Base-by-base conservation (phyloP, 2,113 vertebrate species). In the Cromileptes altivelis region DNA sequence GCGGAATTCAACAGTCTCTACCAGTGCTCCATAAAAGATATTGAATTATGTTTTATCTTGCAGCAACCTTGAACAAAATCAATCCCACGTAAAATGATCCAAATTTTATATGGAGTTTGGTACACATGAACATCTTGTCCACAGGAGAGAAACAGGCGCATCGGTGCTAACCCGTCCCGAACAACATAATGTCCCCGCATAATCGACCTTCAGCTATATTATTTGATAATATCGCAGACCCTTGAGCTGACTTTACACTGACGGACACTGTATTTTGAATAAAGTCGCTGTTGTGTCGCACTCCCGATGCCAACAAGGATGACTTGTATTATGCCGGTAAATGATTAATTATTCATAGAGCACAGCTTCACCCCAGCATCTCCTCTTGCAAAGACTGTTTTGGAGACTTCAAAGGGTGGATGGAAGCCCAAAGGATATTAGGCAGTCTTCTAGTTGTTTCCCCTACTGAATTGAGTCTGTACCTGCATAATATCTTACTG, bases 281-380 rank as follows among this genome's bases (percentile, higher is more conserved):
- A 6, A 60, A 37, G 53, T 81, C 40, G 27, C 21, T 50, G 4
- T 85, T 78, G 61, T 80, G 73, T 89, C 63, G 67, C 80, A 73
- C 52, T 81, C 23, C 40, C n/a, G 10, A 2, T 76, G 68, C 77
- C 85, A 85, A 50, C 70, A 19, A 76, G 75, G 53, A 84, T 84
- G 73, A 85, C 82, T 88, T 70, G 78, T 86, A 77, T 76, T 67
- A 68, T 90, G 76, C 81, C 78, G 72, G 89, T 89, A 86, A 91
- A 86, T 85, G 14, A 85, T 94, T 64, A 92, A 93, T 94, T 78
- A 94, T 93, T 92, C 71, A 94, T 87, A 3, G 57, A 58, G 63
- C 50, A 53, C 65, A 81, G 52, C 69, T 85, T 81, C 62, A 53
- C 60, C 53, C 55, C 0, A 53, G 37, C 73, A 70, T 78, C 69